A percentile compares a stretch with the other conserved stretches of the same genome.
These are phyloP conservation scores for Dynastes maya DNA, from an alignment of 2,888 invertebrate genomes.

Conservation along the genomic window DNA sequence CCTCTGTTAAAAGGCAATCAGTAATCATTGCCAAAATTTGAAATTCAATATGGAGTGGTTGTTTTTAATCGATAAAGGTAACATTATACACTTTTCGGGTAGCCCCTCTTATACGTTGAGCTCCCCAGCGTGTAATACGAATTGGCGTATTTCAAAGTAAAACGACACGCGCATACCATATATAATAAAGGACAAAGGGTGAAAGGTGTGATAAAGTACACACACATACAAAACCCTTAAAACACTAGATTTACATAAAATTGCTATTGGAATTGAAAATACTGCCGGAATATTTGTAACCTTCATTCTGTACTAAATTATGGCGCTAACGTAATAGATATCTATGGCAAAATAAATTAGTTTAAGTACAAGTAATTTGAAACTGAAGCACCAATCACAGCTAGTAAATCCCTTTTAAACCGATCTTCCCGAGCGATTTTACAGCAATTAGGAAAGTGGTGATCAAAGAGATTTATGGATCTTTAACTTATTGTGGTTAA, in stretches of 20 bases:
- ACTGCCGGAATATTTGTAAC: too few species aligned
- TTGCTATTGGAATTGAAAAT: neutral
- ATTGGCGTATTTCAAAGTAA: constrained; percentile 30
- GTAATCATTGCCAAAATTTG: constrained; percentile 35
- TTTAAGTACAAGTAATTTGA: too few species aligned
- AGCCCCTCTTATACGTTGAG: neutral
- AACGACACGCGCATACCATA: neutral
- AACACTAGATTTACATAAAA: constrained; percentile 5
- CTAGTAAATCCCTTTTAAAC: too few species aligned
- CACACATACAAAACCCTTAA: neutral
- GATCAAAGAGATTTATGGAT: too few species aligned
- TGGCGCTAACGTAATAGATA: too few species aligned
- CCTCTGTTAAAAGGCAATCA: too few species aligned
- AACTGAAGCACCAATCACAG: too few species aligned
- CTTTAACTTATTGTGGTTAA: too few species aligned
- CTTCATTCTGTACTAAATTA: too few species aligned
- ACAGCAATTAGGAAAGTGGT: too few species aligned
- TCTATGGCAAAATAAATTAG: too few species aligned
- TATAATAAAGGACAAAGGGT: constrained; percentile 1
- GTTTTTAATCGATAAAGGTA: constrained; percentile 32
- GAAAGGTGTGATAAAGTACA: constrained; percentile 3
- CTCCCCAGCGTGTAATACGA: constrained; percentile 11
- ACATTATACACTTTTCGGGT: neutral
- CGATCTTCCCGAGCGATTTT: too few species aligned
- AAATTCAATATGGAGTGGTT: constrained; percentile 14